A percentile compares a stretch with the other conserved stretches of the same genome.
Evolutionary conservation across 2,113 vertebrate genomes (phyloP).

Genomic region (Ceratotherium simum): DNA sequence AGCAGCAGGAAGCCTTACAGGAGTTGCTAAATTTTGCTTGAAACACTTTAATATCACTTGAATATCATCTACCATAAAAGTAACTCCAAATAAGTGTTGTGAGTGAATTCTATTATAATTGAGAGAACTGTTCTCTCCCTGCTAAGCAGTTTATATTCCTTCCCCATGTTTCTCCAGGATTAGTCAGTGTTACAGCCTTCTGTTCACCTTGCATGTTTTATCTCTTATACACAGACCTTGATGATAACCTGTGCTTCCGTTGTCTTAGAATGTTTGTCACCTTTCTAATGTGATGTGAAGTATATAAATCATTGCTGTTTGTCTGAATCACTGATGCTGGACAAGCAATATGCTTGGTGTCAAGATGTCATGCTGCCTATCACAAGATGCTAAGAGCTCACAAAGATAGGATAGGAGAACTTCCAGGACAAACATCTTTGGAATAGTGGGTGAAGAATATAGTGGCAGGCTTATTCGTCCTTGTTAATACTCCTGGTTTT

Average conservation of each 20-base stretch:
- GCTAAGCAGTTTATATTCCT: slow-evolving; percentile 42
- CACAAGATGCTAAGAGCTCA: slow-evolving; percentile 68
- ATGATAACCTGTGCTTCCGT: slow-evolving; percentile 71
- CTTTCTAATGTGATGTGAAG: slow-evolving; percentile 54
- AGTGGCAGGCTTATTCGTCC: slow-evolving; percentile 50
- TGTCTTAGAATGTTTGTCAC: slow-evolving; percentile 65
- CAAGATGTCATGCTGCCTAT: slow-evolving; percentile 77
- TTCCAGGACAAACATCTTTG: slow-evolving; percentile 60
- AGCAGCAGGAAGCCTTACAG: slow-evolving; percentile 97
- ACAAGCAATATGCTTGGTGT: slow-evolving; percentile 81
- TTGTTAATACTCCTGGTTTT: slow-evolving; percentile 23
- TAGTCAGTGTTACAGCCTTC: slow-evolving; percentile 81
- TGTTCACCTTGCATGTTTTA: slow-evolving; percentile 89
- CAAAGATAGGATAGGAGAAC: slow-evolving; percentile 62
- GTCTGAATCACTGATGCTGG: slow-evolving; percentile 84
- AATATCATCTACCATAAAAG: slow-evolving; percentile 85
- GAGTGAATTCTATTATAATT: slow-evolving; percentile 47
- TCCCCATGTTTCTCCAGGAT: slow-evolving; percentile 45
- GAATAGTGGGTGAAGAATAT: slow-evolving; percentile 27
- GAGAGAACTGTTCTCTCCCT: slow-evolving; percentile 39
- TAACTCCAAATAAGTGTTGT: slow-evolving; percentile 88
- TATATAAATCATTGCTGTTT: slow-evolving; percentile 80
- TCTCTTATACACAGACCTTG: slow-evolving; percentile 86
- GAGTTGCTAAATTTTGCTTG: slow-evolving; percentile 96
- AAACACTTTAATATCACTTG: slow-evolving; percentile 87